Evolutionary conservation across 2,888 invertebrate genomes (phyloP), one percentile per base, ranked within the genome.

Genomic region (Diloba caeruleocephala): DNA sequence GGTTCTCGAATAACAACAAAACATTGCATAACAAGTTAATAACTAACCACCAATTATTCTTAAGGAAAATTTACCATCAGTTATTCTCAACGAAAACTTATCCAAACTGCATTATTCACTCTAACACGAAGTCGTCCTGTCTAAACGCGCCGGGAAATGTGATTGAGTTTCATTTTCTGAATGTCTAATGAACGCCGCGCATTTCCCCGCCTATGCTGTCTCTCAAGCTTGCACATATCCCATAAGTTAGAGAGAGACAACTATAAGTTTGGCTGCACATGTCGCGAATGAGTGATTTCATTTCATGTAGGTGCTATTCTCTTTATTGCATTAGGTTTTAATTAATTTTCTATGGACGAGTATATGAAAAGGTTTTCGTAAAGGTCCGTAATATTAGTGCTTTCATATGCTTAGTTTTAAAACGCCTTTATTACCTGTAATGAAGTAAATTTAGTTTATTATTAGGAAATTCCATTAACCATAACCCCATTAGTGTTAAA

Each of bases 91-190:
- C 34, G 65, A 52, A 46, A 62, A 45, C 48, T n/a, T 5, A 31
- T 21, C n/a, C 1, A 38, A 38, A 55, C 33, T 63, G 56, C 65
- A 77, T 76, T 68, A 54, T 64, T 58, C 67, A 51, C 45, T 78
- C 31, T 17, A 19, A 70, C 71, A 82, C 81, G 74, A 79, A 62
- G 23, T 76, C 61, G 46, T 79, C 79, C 83, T 17, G 26, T 61
- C 64, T 78, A 81, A 86, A 79, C 78, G 80, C 78, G 80, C 63
- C 74, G 67, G 66, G 74, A 74, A 82, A 81, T 85, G 85, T 88
- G 85, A 89, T 89, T 82, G 85, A 86, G 83, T 88, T 89, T 85
- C 85, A 88, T 89, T 87, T 87, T 84, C 81, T 81, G 89, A 88
- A 89, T 88, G 84, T 76, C 76, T 89, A 89, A 89, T 89, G 87